Percentiles rank a stretch among this genome's conserved stretches.
phyloP scores from a whole-genome alignment of 2,888 invertebrate genomes.

The Cremastinae sp. region DNA sequence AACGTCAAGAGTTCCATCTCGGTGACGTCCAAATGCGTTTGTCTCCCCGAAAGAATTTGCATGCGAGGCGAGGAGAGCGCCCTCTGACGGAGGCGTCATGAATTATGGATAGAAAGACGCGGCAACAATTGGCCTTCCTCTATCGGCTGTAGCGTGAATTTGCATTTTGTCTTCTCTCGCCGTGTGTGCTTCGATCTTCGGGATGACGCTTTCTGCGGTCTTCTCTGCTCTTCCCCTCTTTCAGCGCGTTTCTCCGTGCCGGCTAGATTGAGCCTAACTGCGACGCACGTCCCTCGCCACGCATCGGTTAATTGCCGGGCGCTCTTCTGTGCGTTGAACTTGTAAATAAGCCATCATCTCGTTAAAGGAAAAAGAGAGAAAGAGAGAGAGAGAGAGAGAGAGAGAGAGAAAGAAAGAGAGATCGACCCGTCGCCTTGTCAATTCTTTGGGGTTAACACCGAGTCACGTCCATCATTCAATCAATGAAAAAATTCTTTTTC shows the following conservation, averaged over 20 bases:
- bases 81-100: slow-evolving; percentile 25
- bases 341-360: slow-evolving; percentile 69
- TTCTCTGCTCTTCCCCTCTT: background rate
- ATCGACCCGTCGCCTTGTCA: slow-evolving; percentile 2
- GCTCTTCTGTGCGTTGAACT: slow-evolving; percentile 36
- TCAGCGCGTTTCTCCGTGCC: slow-evolving; percentile 15
- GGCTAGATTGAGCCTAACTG: background rate
- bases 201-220: slow-evolving; percentile 14
- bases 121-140: slow-evolving; percentile 40
- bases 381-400: slow-evolving; percentile 7
- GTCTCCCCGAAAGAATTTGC: too few relatives aligned
- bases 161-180: slow-evolving; percentile 18
- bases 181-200: slow-evolving; percentile 23
- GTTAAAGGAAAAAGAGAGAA: slow-evolving; percentile 53
- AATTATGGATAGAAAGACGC: slow-evolving; percentile 42
- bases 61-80: background rate
- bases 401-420: background rate
- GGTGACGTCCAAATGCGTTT: too few relatives aligned
- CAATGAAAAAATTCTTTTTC: slow-evolving; percentile 42
- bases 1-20: slow-evolving; percentile 40
- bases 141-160: slow-evolving; percentile 5
- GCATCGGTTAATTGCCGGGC: slow-evolving; percentile 49
- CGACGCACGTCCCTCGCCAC: slow-evolving; percentile 14
- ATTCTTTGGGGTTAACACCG: slow-evolving; percentile 3
- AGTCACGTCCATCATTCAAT: slow-evolving; percentile 45